These are phyloP conservation scores for Bombus sylvicola DNA, from an alignment of 1,140 invertebrate genomes.

Conservation along the genomic window DNA sequence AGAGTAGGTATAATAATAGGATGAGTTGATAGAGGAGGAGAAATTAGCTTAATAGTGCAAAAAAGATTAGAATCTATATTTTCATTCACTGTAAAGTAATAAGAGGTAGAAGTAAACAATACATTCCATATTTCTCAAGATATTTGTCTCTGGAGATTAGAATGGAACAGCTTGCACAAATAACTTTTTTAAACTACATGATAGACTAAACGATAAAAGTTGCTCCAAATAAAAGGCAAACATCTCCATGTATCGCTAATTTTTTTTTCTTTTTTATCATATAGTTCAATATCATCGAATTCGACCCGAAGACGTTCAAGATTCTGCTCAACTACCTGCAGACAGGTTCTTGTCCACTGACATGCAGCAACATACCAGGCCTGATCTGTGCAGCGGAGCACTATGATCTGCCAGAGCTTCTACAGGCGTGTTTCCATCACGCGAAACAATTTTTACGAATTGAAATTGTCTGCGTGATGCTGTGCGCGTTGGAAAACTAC, in stretches of 20 bases:
- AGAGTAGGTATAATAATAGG: too few relatives aligned
- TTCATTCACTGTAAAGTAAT: too few relatives aligned
- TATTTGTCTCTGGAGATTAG: too few relatives aligned
- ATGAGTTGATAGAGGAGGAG: too few relatives aligned
- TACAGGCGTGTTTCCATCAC: conserved; percentile 97
- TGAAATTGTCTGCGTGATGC: conserved; percentile 96
- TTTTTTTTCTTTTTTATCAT: neutral
- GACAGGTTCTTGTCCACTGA: conserved; percentile 94
- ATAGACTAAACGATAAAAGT: too few relatives aligned
- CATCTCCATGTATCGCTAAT: neutral
- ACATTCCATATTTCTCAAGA: too few relatives aligned
- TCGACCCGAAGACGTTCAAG: conserved; percentile 96
- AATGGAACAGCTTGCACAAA: too few relatives aligned
- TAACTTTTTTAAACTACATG: too few relatives aligned
- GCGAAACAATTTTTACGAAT: conserved; percentile 96
- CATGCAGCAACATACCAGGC: conserved; percentile 95
- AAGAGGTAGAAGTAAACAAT: too few relatives aligned
- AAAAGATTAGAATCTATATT: too few relatives aligned
- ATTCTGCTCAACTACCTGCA: conserved; percentile 95
- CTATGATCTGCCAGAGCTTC: conserved; percentile 95
- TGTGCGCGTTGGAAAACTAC: conserved; percentile 96
- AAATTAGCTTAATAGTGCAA: too few relatives aligned
- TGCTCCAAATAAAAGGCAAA: too few relatives aligned
- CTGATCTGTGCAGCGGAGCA: conserved; percentile 97
- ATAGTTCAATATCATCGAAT: conserved; percentile 96